Evolutionary conservation across 2,888 invertebrate genomes (phyloP).

Genomic region (Cylindroiulus punctatus): DNA sequence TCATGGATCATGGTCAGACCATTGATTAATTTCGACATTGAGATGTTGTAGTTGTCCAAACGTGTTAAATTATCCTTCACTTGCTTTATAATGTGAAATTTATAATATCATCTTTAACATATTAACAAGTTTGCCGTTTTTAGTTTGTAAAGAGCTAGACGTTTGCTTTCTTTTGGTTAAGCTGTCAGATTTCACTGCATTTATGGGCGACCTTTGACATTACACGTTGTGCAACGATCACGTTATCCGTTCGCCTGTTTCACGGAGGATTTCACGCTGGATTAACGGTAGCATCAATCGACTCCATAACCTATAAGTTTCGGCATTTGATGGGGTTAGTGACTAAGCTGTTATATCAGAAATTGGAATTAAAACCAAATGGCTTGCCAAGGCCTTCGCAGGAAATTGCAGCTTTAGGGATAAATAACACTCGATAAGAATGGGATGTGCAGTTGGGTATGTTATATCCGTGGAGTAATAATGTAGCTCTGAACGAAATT

Average conservation of each 20-base stretch:
- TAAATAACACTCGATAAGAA: not conserved
- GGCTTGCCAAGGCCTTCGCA: not conserved
- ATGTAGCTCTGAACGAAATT: not conserved
- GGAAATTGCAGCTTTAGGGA: constrained; percentile 11
- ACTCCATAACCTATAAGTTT: not conserved
- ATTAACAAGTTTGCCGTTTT: too few species aligned
- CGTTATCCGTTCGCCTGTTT: too few species aligned
- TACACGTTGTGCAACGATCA: too few species aligned
- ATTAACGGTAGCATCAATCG: not conserved
- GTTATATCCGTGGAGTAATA: not conserved
- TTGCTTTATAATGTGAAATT: too few species aligned
- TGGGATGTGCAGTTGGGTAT: not conserved
- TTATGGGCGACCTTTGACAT: too few species aligned
- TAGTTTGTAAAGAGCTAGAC: too few species aligned
- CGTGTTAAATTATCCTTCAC: not conserved
- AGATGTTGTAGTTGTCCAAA: not conserved
- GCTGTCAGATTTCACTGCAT: too few species aligned
- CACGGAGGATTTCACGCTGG: not conserved
- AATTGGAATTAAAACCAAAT: not conserved
- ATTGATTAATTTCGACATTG: not conserved
- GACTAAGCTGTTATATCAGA: not conserved
- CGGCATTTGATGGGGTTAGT: not conserved
- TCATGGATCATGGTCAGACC: too few species aligned
- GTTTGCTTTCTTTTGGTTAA: too few species aligned
- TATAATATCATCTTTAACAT: too few species aligned